These are phyloP conservation scores for Chelonia mydas DNA, from an alignment of 2,797 vertebrate genomes.

Conservation along the genomic window DNA sequence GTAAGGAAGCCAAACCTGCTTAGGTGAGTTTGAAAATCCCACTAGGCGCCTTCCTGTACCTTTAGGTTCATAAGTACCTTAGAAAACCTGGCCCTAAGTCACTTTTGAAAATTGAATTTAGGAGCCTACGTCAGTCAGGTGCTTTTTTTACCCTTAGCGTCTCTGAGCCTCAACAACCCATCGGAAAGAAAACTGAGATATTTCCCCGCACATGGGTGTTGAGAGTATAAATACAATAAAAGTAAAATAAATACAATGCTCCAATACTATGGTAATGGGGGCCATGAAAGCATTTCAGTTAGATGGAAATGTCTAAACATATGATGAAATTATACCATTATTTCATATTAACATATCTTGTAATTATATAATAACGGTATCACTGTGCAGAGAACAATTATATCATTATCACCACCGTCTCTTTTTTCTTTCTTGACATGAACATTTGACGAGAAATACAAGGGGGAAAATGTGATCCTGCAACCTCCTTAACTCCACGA, in stretches of 20 bases:
- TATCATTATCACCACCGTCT: background rate
- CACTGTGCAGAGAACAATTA: background rate
- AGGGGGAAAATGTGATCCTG: fast-evolving
- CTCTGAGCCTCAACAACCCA: background rate
- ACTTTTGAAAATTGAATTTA: background rate
- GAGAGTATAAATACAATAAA: background rate
- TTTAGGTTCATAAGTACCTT: background rate
- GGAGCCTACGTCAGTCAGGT: too few relatives aligned
- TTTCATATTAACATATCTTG: background rate
- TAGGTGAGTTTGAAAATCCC: background rate
- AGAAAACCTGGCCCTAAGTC: background rate
- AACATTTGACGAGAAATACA: background rate
- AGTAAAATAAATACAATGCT: background rate
- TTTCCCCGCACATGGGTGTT: background rate
- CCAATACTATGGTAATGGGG: background rate
- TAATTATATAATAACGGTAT: background rate
- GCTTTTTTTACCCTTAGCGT: background rate
- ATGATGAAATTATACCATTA: background rate
- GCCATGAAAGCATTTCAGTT: background rate
- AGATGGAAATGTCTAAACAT: background rate
- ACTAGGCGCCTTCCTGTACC: background rate
- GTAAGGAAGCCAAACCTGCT: background rate
- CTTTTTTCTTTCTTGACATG: background rate
- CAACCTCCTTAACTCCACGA: background rate
- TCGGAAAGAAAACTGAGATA: background rate